phyloP scores from a whole-genome alignment of 2,888 invertebrate genomes.

The Leptura quadrifasciata region DNA sequence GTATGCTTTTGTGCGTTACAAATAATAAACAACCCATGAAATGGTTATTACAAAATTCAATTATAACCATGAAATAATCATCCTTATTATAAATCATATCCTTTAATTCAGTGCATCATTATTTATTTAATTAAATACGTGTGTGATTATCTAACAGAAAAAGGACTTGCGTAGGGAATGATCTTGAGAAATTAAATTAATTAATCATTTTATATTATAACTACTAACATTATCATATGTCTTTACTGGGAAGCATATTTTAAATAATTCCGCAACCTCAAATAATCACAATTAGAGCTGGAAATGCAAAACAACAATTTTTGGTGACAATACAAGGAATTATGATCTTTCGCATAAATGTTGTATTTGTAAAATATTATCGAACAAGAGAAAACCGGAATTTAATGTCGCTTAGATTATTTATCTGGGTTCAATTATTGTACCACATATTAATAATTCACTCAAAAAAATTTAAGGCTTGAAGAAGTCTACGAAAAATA shows the following conservation, averaged over 20 bases:
- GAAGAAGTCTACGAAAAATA: no score
- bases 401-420: no score
- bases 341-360: no score
- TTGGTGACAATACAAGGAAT: no score
- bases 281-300: neutral
- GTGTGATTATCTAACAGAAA: neutral
- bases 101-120: neutral
- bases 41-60: neutral
- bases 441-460: no score
- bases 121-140: neutral
- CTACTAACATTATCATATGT: neutral
- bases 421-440: no score
- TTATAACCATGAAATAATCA: conserved; percentile 4
- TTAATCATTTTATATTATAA: neutral
- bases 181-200: neutral
- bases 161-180: conserved; percentile 7
- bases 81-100: conserved; percentile 1
- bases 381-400: no score
- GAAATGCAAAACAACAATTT: no score
- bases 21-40: neutral
- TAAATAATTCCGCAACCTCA: neutral
- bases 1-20: neutral
- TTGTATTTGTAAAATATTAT: no score
- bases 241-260: neutral
- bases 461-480: no score